Percentiles rank a stretch among this genome's conserved stretches.
These are phyloP conservation scores for Beroe forskalii DNA, from an alignment of 37 sponge, comb jelly and placozoan genomes.

Conservation along the genomic window DNA sequence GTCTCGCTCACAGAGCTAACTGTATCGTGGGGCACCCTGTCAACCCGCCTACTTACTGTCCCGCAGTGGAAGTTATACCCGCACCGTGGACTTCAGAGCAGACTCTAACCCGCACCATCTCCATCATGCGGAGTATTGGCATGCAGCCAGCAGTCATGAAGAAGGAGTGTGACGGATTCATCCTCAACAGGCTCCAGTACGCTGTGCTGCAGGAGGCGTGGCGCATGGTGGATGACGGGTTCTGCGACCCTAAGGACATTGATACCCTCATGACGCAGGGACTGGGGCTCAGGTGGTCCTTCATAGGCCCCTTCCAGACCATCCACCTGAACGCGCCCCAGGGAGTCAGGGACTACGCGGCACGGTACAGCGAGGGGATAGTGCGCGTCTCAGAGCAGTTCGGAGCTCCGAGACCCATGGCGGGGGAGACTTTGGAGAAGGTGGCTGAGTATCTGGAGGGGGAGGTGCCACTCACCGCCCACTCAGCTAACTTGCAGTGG, in stretches of 20 bases:
- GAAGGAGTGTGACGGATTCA: constrained; percentile 90
- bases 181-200: constrained; percentile 93
- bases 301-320: constrained; percentile 90
- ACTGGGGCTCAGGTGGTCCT: constrained; percentile 83
- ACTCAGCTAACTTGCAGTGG: constrained; percentile 79
- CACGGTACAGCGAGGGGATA: constrained; percentile 87
- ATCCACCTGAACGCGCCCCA: constrained; percentile 86
- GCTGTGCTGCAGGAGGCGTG: constrained; percentile 95
- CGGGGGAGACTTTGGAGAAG: constrained; percentile 72
- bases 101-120: constrained; percentile 66
- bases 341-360: constrained; percentile 86
- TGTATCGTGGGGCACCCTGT: constrained; percentile 95
- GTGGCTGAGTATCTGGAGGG: constrained; percentile 70
- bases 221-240: constrained; percentile 90
- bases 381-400: constrained; percentile 73
- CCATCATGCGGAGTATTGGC: constrained; percentile 77
- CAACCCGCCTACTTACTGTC: constrained; percentile 54
- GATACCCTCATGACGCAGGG: constrained; percentile 87
- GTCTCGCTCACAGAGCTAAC: constrained; percentile 74
- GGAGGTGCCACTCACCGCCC: constrained; percentile 73
- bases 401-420: constrained; percentile 68
- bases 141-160: constrained; percentile 81
- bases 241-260: constrained; percentile 90
- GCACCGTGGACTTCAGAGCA: constrained; percentile 76
- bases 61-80: constrained; percentile 85